Conservation (phyloP, 2,113 vertebrate genomes). For the Oreochromis tanganicae region DNA sequence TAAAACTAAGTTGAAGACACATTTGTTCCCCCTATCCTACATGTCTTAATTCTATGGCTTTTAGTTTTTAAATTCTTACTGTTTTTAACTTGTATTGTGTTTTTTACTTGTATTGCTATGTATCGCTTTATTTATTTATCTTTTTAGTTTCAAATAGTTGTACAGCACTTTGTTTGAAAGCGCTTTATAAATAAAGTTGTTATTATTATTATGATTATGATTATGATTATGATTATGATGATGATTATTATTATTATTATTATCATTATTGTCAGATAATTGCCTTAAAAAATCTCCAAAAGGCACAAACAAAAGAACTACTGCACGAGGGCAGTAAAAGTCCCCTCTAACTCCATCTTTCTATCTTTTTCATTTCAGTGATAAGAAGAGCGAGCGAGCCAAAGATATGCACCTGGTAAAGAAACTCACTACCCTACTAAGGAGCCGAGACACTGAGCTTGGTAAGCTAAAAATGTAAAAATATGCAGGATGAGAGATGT, state of each 20-base stretch:
- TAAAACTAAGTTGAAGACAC: neutral
- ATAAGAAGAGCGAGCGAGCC: slow-evolving; percentile 95
- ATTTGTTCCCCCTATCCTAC: neutral
- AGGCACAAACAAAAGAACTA: neutral
- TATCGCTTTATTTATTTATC: neutral
- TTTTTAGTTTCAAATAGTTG: neutral
- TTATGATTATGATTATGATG: neutral
- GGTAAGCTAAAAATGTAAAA: slow-evolving; percentile 60
- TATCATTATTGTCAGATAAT: neutral
- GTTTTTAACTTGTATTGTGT: neutral
- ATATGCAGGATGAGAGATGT: neutral
- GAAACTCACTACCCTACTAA: slow-evolving; percentile 80
- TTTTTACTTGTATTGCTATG: neutral
- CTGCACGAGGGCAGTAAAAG: rapidly evolving
- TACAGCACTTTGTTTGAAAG: neutral
- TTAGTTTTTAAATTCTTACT: neutral
- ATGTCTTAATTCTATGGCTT: neutral
- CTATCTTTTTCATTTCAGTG: slow-evolving; percentile 63
- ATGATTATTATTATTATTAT: too few species aligned
- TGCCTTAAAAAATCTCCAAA: neutral
- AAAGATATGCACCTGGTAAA: slow-evolving; percentile 95
- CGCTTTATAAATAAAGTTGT: rapidly evolving
- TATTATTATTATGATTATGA: too few species aligned
- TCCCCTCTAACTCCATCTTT: neutral
- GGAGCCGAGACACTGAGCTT: slow-evolving; percentile 70